A percentile compares a stretch with the other conserved stretches of the same genome.
These are phyloP conservation scores for Halcyon badia DNA, from an alignment of 2,797 vertebrate genomes.

Conservation along the genomic window DNA sequence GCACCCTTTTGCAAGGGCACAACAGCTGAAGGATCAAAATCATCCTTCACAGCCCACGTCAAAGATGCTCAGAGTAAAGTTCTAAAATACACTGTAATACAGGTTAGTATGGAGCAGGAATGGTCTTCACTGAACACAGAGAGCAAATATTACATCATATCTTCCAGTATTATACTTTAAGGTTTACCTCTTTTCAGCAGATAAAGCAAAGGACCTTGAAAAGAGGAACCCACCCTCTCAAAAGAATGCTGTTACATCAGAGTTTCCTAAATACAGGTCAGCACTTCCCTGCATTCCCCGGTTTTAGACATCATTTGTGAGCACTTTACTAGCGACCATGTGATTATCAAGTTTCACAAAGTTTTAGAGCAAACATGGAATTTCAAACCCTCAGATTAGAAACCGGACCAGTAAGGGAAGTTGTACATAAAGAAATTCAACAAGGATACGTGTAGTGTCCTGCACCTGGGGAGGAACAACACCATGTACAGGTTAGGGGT, in stretches of 20 bases:
- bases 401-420: background rate
- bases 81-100: background rate
- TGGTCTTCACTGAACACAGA: fast-evolving
- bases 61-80: background rate
- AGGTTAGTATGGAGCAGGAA: background rate
- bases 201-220: background rate
- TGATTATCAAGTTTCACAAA: background rate
- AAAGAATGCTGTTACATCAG: fast-evolving
- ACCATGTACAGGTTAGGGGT: no score
- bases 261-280: background rate
- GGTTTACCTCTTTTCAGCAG: background rate
- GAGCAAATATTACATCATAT: background rate
- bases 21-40: background rate
- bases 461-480: no score
- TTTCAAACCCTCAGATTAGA: background rate
- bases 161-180: background rate
- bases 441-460: no score
- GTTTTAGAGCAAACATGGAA: background rate
- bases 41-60: background rate
- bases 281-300: background rate
- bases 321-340: background rate
- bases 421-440: background rate
- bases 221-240: background rate
- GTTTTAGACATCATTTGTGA: background rate
- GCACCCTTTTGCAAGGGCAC: background rate